phyloP scores from a whole-genome alignment of 2,113 vertebrate species.

The Stegastes partitus region DNA sequence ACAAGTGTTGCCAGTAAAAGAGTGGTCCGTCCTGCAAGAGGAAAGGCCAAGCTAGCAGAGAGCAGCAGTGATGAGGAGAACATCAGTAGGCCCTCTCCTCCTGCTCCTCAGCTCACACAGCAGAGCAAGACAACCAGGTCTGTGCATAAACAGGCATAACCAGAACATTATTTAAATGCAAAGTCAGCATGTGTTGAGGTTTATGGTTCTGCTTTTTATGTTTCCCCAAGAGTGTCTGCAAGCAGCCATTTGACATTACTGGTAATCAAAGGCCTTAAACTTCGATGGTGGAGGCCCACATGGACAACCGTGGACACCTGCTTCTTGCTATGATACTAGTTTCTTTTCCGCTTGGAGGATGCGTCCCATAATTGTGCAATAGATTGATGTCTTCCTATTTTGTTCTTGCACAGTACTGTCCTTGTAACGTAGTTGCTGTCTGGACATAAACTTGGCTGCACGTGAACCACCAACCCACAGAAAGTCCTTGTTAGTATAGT shows the following conservation, averaged over 20 bases:
- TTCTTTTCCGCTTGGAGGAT: too few species aligned
- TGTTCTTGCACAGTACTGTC: too few species aligned
- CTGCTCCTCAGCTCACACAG: not conserved
- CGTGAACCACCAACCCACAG: too few species aligned
- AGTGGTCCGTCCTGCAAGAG: constrained; percentile 7
- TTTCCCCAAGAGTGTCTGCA: not conserved
- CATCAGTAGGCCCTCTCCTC: not conserved
- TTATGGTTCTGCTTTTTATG: not conserved
- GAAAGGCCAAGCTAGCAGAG: not conserved
- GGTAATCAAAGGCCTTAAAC: not conserved
- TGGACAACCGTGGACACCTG: too few species aligned
- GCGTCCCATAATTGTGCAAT: too few species aligned
- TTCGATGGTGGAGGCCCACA: not conserved
- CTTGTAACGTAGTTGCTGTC: too few species aligned
- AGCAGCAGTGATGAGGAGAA: constrained; percentile 37
- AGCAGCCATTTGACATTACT: not conserved
- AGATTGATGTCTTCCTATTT: too few species aligned
- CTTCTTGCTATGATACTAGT: too few species aligned
- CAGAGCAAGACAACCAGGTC: constrained; percentile 6
- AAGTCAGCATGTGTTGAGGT: not conserved
- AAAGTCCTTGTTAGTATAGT: too few species aligned
- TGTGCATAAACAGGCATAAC: too few species aligned
- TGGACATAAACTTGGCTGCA: too few species aligned
- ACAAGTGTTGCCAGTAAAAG: not conserved
- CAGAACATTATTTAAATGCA: too few species aligned